Evolutionary conservation across 2,797 vertebrate species (phyloP).

Genomic region (Eremophila alpestris): DNA sequence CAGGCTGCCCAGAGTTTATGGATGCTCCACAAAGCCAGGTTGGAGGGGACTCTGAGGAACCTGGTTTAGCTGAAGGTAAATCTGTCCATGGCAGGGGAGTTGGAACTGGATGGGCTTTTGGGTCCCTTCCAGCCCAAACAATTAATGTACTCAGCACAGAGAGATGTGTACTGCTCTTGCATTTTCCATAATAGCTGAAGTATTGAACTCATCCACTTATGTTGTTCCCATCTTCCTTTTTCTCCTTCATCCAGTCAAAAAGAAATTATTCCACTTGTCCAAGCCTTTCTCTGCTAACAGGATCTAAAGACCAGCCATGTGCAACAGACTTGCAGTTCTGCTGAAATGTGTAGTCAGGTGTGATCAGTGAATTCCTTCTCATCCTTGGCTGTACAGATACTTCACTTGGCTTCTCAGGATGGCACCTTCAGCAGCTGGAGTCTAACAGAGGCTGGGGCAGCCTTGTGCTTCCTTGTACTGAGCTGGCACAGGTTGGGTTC

Average conservation of each 20-base stretch:
- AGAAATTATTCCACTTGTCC: background rate
- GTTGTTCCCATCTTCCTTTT: background rate
- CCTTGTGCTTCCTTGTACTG: background rate
- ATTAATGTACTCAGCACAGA: background rate
- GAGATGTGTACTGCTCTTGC: background rate
- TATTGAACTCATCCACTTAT: rapidly evolving
- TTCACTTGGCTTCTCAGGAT: background rate
- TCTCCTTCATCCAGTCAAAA: background rate
- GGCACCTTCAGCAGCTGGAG: background rate
- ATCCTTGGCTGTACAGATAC: background rate
- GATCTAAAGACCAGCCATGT: background rate
- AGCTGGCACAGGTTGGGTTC: background rate
- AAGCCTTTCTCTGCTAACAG: background rate
- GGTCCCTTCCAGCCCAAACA: background rate
- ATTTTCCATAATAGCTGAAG: background rate
- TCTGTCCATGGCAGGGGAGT: background rate
- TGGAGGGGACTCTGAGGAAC: background rate
- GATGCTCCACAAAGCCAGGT: background rate
- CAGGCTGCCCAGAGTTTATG: background rate
- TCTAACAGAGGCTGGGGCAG: background rate
- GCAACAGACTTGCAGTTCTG: background rate
- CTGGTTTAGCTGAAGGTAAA: background rate
- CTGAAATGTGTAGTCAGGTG: rapidly evolving
- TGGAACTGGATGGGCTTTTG: background rate
- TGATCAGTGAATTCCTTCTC: background rate